Evolutionary conservation across 2,113 vertebrate species (phyloP), one percentile per base, ranked within the genome.

Genomic region (Semnornis frantzii): DNA sequence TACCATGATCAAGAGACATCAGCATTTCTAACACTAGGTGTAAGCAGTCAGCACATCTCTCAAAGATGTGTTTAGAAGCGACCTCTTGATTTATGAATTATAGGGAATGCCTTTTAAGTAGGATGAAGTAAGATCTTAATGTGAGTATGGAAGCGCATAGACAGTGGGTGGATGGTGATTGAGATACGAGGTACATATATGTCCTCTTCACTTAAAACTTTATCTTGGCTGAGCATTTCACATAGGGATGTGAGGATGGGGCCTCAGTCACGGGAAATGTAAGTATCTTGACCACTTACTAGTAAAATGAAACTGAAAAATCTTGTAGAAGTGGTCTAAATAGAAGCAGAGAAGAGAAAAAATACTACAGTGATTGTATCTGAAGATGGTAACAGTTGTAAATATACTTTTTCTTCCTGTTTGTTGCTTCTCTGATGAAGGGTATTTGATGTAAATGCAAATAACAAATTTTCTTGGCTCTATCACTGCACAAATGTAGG

Each of bases 1-100:
- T 94, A 95, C 96, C 94, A 7, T 59, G 27, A 91, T 95, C 59
- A 55, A 66, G 82, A 82, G 31, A 27, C 73, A 70, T 55, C 42
- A 80, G 33, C 3, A 0, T 70, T 93, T 91, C 42, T 80, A 77
- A 77, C 82, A 11, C 72, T 91, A 80, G 68, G 64, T 85, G 57
- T 75, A 95, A 93, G 42, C 42, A 60, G 57, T 91, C 72, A 92
- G 75, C n/a, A 12, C 8, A 17, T 58, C 10, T 91, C 30, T 78
- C 31, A 19, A 10, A 48, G 55, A 59, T 79, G 34, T 59, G 14
- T 60, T 93, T 58, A 92, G 75, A 52, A 28, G 33, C 72, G 31
- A 69, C 6, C 31, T 64, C 24, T 33, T 71, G 16, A 33, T 87
- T 54, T 78, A 37, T 15, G 33, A 80, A n/a, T 81, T 30, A 34